phyloP scores from a whole-genome alignment of 1,140 invertebrate species.

The Varroa destructor region DNA sequence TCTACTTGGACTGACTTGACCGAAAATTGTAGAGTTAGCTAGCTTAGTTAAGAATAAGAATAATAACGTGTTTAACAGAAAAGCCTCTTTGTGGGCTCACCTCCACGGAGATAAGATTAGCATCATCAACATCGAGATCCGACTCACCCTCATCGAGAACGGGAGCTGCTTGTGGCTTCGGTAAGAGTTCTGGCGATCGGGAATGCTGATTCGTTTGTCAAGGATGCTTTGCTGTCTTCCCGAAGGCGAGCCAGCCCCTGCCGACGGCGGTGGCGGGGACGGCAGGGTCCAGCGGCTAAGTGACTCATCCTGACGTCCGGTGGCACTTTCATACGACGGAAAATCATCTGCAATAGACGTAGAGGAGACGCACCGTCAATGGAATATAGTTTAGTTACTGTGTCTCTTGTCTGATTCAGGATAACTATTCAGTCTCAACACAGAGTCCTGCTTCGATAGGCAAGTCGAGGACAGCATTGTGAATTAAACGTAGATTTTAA shows the following conservation, averaged over 20 bases:
- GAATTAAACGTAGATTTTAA: background rate
- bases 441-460: too few species aligned
- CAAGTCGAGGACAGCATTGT: background rate
- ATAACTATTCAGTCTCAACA: too few species aligned
- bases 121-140: background rate
- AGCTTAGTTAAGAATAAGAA: background rate
- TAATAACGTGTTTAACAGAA: too few species aligned
- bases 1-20: background rate
- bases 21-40: background rate
- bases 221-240: background rate
- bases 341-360: conserved; percentile 17
- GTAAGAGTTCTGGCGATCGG: background rate
- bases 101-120: background rate
- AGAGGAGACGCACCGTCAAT: too few species aligned
- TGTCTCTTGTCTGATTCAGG: too few species aligned
- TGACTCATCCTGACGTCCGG: background rate
- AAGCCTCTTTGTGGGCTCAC: background rate
- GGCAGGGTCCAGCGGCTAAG: background rate
- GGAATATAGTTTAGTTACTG: too few species aligned
- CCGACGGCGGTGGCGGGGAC: background rate
- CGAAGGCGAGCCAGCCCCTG: background rate
- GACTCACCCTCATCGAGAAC: conserved; percentile 12
- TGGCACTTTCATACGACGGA: conserved; percentile 9
- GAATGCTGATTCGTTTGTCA: too few species aligned
- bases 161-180: conserved; percentile 22